These are phyloP conservation scores for Arge pagana DNA, from an alignment of 2,888 invertebrate species.

Conservation along the genomic window DNA sequence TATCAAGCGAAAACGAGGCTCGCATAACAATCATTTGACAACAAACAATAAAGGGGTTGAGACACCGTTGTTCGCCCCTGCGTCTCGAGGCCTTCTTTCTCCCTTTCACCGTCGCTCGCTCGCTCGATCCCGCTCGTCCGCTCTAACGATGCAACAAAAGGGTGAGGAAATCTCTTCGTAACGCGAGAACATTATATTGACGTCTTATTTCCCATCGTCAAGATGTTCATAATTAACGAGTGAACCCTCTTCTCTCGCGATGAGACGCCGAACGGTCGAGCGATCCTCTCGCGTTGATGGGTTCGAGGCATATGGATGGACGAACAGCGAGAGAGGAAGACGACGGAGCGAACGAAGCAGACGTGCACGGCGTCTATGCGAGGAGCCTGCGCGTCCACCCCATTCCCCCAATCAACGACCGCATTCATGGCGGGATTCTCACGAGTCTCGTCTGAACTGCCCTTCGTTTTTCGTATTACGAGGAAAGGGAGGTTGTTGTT, in stretches of 20 bases:
- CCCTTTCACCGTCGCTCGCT: conserved; percentile 4
- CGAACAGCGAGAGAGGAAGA: conserved; percentile 31
- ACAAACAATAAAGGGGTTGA: conserved; percentile 51
- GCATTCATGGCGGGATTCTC: conserved; percentile 45
- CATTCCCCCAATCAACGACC: conserved; percentile 52
- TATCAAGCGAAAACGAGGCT: conserved; percentile 43
- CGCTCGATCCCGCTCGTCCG: conserved; percentile 24
- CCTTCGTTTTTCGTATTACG: conserved; percentile 14
- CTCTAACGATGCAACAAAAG: conserved; percentile 18
- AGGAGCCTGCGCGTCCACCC: conserved; percentile 36
- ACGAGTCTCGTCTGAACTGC: conserved; percentile 30
- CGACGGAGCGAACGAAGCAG: conserved; percentile 23
- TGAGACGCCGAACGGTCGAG: conserved; percentile 16
- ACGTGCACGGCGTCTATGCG: too few relatives aligned
- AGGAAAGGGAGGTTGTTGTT: conserved; percentile 2
- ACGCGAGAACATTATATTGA: conserved; percentile 39
- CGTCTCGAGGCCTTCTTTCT: not conserved
- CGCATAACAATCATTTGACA: conserved; percentile 49
- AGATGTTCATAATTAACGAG: conserved; percentile 56
- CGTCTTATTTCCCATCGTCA: conserved; percentile 49
- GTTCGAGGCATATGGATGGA: conserved; percentile 3
- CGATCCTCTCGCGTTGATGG: conserved; percentile 22
- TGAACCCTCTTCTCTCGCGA: conserved; percentile 27
- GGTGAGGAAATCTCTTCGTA: not conserved
- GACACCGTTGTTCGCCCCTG: conserved; percentile 29